Conservation (phyloP, 2,888 invertebrate genomes). For the Zaprionus bogoriensis region DNA sequence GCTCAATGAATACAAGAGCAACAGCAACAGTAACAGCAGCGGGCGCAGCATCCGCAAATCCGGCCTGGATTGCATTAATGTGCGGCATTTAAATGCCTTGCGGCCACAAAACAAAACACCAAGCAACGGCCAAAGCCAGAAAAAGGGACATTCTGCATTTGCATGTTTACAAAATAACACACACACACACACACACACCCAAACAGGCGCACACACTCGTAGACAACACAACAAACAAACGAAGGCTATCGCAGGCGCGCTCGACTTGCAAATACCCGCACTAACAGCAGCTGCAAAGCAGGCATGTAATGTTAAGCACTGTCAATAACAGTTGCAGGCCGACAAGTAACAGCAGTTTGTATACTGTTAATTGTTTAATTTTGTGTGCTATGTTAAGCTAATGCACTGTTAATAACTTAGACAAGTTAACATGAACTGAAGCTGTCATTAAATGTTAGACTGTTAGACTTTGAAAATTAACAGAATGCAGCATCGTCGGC, state of each 20-base stretch:
- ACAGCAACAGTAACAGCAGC: background rate
- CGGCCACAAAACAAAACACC: constrained; percentile 74
- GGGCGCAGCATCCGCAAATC: constrained; percentile 22
- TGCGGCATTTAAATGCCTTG: constrained; percentile 71
- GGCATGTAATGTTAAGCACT: background rate
- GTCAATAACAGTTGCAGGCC: background rate
- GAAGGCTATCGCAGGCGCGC: background rate
- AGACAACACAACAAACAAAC: constrained; percentile 2
- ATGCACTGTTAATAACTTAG: no score
- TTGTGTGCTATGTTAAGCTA: background rate
- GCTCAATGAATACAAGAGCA: constrained; percentile 50
- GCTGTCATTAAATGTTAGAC: no score
- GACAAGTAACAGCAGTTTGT: background rate
- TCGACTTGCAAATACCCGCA: constrained; percentile 20
- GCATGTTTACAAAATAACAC: constrained; percentile 56
- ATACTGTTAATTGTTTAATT: no score
- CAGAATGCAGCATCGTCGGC: background rate
- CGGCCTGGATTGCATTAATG: constrained; percentile 64
- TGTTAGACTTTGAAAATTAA: no score
- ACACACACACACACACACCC: constrained; percentile 12
- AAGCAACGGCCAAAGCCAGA: constrained; percentile 49
- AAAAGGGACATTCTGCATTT: constrained; percentile 64
- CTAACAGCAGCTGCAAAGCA: background rate
- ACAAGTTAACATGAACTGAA: no score
- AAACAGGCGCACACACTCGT: constrained; percentile 13